These are phyloP conservation scores for Ypsolopha scabrella DNA, from an alignment of 2,888 invertebrate genomes.

Conservation along the genomic window DNA sequence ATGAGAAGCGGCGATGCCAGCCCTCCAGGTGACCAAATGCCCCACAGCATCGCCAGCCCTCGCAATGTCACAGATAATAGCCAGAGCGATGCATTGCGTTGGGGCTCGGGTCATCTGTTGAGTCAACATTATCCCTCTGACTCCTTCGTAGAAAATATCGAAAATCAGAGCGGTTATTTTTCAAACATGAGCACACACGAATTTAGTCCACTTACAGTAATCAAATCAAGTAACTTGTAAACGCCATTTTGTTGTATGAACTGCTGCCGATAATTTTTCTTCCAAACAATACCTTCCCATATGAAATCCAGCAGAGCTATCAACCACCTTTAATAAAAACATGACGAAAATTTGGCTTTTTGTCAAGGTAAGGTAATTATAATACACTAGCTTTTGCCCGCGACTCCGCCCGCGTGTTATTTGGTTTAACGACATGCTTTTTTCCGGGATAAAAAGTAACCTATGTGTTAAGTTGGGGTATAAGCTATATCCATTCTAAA, in stretches of 20 bases:
- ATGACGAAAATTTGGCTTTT: not conserved
- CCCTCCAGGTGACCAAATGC: slow-evolving; percentile 51
- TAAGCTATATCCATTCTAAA: too few species aligned
- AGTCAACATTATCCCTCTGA: not conserved
- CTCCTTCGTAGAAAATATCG: too few species aligned
- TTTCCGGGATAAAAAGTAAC: too few species aligned
- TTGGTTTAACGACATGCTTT: too few species aligned
- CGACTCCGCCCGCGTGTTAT: too few species aligned
- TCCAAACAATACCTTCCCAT: slow-evolving; percentile 54
- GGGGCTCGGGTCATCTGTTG: slow-evolving; percentile 32
- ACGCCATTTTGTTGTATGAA: slow-evolving; percentile 43
- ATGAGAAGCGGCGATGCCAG: slow-evolving; percentile 26
- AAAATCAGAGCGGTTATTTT: too few species aligned
- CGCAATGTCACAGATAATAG: slow-evolving; percentile 39
- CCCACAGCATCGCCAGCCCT: slow-evolving; percentile 37
- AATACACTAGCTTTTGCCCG: too few species aligned
- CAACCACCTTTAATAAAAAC: slow-evolving; percentile 35
- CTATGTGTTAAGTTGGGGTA: too few species aligned
- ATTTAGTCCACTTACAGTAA: slow-evolving; percentile 28
- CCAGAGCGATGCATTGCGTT: slow-evolving; percentile 44
- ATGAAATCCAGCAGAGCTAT: slow-evolving; percentile 47
- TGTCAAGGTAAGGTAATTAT: too few species aligned
- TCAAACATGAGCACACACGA: too few species aligned
- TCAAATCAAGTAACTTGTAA: slow-evolving; percentile 49
- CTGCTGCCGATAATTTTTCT: slow-evolving; percentile 24